Percentiles rank a stretch among this genome's conserved stretches.
phyloP scores from a whole-genome alignment of 2,113 vertebrate genomes.

The Dendropsophus ebraccatus region DNA sequence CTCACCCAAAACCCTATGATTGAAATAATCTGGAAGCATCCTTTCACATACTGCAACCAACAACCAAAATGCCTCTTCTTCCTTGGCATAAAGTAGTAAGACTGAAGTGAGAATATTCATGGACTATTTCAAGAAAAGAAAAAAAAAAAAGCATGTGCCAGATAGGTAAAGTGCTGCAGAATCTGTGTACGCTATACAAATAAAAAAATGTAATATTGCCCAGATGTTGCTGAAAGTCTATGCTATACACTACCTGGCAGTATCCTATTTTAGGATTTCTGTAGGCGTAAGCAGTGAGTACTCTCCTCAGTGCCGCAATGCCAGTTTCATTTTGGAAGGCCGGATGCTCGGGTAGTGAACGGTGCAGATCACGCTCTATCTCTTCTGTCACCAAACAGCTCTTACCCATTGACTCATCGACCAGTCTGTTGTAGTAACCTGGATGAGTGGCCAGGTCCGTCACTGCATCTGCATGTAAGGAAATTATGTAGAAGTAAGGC shows the following conservation, averaged over 20 bases:
- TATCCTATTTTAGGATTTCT: slow-evolving; percentile 97
- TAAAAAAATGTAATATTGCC: no score
- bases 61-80: slow-evolving; percentile 97
- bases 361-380: slow-evolving; percentile 94
- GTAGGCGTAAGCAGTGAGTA: slow-evolving; percentile 91
- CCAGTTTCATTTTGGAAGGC: slow-evolving; percentile 91
- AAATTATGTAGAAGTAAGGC: neutral
- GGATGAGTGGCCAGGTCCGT: slow-evolving; percentile 81
- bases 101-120: slow-evolving; percentile 98
- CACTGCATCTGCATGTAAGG: slow-evolving; percentile 74
- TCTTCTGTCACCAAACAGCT: slow-evolving; percentile 88
- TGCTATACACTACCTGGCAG: slow-evolving; percentile 84
- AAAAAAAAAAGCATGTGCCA: neutral
- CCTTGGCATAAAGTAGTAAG: slow-evolving; percentile 90
- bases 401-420: slow-evolving; percentile 87
- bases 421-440: slow-evolving; percentile 82
- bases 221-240: neutral
- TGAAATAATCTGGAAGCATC: slow-evolving; percentile 98
- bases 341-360: slow-evolving; percentile 92
- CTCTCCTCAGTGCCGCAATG: slow-evolving; percentile 87
- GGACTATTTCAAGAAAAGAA: slow-evolving; percentile 75
- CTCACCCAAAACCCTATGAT: slow-evolving; percentile 92
- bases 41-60: slow-evolving; percentile 93
- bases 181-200: no score
- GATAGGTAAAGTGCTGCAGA: no score